Conservation (phyloP, 1,140 invertebrate genomes). For the Cyphomyrmex costatus region DNA sequence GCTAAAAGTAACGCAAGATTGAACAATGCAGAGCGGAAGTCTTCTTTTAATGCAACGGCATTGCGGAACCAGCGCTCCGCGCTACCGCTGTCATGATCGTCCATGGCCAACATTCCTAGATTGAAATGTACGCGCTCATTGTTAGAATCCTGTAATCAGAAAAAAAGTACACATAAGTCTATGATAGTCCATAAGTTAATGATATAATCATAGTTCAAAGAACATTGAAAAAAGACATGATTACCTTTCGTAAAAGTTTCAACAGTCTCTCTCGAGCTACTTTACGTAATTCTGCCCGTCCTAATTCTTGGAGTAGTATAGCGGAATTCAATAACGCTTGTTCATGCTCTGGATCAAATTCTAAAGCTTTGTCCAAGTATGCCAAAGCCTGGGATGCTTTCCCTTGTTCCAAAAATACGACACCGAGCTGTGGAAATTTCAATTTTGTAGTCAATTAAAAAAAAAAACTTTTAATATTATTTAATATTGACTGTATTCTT, state of each 20-base stretch:
- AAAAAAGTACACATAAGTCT: not conserved
- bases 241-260: constrained; percentile 92
- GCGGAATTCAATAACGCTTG: constrained; percentile 98
- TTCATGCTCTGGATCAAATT: constrained; percentile 97
- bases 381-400: constrained; percentile 96
- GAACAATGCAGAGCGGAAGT: constrained; percentile 97
- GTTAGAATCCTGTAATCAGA: constrained; percentile 87
- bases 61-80: constrained; percentile 96
- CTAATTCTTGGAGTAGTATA: constrained; percentile 96
- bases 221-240: not conserved
- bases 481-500: not conserved
- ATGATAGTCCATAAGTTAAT: not conserved
- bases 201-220: constrained; percentile 26
- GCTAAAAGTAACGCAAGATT: constrained; percentile 97
- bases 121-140: constrained; percentile 98
- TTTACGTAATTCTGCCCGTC: constrained; percentile 92
- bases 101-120: constrained; percentile 98
- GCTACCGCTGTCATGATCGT: constrained; percentile 94
- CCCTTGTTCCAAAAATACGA: constrained; percentile 97
- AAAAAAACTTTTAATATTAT: not conserved
- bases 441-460: not conserved
- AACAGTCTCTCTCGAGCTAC: constrained; percentile 93
- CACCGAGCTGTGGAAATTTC: constrained; percentile 91
- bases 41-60: constrained; percentile 93
- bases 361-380: constrained; percentile 97